Base-by-base conservation (phyloP, 2,797 vertebrate species). In the Diceros bicornis region DNA sequence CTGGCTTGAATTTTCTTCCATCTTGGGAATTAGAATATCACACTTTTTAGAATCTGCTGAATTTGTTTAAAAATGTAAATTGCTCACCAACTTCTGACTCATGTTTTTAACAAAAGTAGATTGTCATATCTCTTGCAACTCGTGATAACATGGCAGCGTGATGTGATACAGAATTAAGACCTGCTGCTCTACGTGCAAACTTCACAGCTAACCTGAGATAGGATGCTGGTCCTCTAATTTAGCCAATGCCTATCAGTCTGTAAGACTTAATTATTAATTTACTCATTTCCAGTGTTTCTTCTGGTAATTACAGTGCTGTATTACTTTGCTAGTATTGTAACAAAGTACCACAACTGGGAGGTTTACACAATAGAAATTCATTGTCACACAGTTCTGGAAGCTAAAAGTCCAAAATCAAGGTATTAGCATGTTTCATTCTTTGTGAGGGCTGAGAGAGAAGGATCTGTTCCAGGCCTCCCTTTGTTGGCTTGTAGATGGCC, bases 21-120 rank as follows among this genome's bases (percentile, higher is more conserved):
- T 62, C 12, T 66, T 81, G 52, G 29, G n/a, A 91, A 74, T 84
- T 77, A 62, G 8, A 71, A 1, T 25, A 20, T 69, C 59, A 87
- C 7, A 69, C 2, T 20, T 69, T 41, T 82, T 50, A 78, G 16
- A 93, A 84, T 61, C 41, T 37, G 25, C 18, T 77, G 50, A 86
- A n/a, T 13, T 66, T 93, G 34, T 75, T 92, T 95, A 1, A 79
- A 61, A 52, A 69, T 79, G 23, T 83, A 93, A 94, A 62, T 61
- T 5, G 0, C 69, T 83, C 1, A 41, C 57, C 44, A 91, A 92
- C 2, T 74, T 97, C 9, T 75, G 64, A 79, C 0, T 82, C 18
- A 64, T 77, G 74, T 87, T 83, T 89, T 50, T 57, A 85, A 74
- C 32, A 75, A 66, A 83, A 84, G 21, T 55, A 52, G 7, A 91